Evolutionary conservation across 2,797 vertebrate genomes (phyloP).

Genomic region (Labroides dimidiatus): DNA sequence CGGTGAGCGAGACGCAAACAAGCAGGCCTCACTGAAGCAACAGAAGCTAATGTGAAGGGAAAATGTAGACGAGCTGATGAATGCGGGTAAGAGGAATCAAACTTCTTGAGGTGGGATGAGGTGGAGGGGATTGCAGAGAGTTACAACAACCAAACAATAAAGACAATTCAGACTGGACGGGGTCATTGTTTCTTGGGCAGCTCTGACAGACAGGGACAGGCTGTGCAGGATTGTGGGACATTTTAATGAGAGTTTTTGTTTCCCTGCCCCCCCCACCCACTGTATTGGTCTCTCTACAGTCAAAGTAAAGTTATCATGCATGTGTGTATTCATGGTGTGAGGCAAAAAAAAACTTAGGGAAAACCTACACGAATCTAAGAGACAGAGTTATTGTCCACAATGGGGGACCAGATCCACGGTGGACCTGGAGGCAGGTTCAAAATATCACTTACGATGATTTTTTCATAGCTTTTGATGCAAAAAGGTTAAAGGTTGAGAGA

Average conservation of each 20-base stretch:
- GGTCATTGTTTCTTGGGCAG: slow-evolving; percentile 24
- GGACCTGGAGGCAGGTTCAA: neutral
- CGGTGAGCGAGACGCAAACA: slow-evolving; percentile 58
- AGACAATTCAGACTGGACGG: slow-evolving; percentile 17
- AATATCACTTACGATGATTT: neutral
- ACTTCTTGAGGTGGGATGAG: slow-evolving; percentile 23
- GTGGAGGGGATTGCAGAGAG: neutral
- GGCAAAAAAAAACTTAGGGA: neutral
- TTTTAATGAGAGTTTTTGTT: slow-evolving; percentile 23
- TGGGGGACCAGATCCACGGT: neutral
- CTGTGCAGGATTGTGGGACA: slow-evolving; percentile 18
- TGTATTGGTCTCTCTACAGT: neutral
- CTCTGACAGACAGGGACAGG: slow-evolving; percentile 12
- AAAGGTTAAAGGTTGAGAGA: slow-evolving; percentile 2
- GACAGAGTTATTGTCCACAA: neutral
- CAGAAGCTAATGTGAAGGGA: slow-evolving; percentile 18
- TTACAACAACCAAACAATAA: slow-evolving; percentile 16
- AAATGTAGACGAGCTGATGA: slow-evolving; percentile 31
- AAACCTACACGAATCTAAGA: neutral
- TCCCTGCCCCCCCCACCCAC: no score
- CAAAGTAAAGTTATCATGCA: neutral
- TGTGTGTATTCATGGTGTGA: neutral
- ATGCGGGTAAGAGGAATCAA: slow-evolving; percentile 36
- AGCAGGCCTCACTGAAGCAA: slow-evolving; percentile 31
- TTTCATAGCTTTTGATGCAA: neutral